Evolutionary conservation across 2,113 vertebrate genomes (phyloP).

Genomic region (Rhagologus leucostigma): DNA sequence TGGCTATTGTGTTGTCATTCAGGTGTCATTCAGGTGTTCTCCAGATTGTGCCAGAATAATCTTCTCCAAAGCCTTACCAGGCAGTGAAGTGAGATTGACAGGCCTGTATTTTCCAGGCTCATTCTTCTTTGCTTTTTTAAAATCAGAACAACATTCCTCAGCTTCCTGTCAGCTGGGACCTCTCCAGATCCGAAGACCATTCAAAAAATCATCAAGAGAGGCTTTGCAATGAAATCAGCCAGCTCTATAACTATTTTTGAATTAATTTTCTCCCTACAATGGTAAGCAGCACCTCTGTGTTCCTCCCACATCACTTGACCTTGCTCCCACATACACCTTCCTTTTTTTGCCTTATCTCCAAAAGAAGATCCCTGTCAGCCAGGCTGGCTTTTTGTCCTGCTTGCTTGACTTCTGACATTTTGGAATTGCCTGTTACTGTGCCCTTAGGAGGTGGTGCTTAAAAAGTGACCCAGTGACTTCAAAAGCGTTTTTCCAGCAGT

Average conservation of each 20-base stretch:
- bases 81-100: not conserved
- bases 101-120: not conserved
- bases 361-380: not conserved
- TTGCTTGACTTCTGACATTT: not conserved
- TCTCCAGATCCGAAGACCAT: not conserved
- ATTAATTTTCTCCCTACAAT: not conserved
- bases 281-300: not conserved
- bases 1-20: not conserved
- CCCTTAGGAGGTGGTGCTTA: not conserved
- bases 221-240: not conserved
- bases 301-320: not conserved
- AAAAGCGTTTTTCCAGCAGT: not conserved
- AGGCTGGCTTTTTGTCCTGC: not conserved
- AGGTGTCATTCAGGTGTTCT: not conserved
- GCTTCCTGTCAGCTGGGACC: not conserved
- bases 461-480: not conserved
- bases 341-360: not conserved
- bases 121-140: not conserved
- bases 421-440: not conserved
- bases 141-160: not conserved
- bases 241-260: not conserved
- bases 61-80: not conserved
- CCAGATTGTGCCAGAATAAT: not conserved
- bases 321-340: not conserved
- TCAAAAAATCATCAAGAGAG: not conserved